Evolutionary conservation across 2,113 vertebrate genomes (phyloP), one percentile per base, ranked within the genome.

Genomic region (Barnardius zonarius): DNA sequence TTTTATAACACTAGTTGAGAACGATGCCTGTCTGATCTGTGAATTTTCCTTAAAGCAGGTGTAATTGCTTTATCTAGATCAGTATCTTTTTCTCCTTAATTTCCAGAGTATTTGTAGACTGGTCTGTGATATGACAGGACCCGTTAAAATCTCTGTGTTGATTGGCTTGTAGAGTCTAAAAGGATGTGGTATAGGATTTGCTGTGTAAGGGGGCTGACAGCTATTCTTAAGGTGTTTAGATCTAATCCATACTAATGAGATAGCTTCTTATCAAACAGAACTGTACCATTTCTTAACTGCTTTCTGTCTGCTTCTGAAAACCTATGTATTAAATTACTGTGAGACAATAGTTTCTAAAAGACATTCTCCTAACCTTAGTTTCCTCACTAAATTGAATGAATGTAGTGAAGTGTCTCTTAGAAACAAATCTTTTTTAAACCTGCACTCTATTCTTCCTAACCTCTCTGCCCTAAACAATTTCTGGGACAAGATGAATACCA

Each of bases 351-450:
- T 82, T 81, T 86, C 69, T 86, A 88, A 95, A 90, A 95, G 76
- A 55, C 80, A 68, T 80, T 55, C 73, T 69, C 55, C 79, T 94
- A 81, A 93, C 94, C 93, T 95, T 51, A 75, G 79, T 83, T 96
- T 93, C 82, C 86, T 74, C 27, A 22, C 85, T 86, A 90, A 95
- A 93, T 95, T 88, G 90, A 82, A 92, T 88, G 90, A 88, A 92
- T 93, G 88, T 35, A 76, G 88, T 83, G 86, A 88, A 93, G 87
- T 86, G 95, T 92, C 90, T 88, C 81, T 93, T 92, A 57, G 94
- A 96, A 97, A 96, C 79, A 96, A 95, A 90, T 96, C 88, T 93
- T 93, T 96, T 96, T 95, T 64, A 96, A 93, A 93, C 90, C 68
- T 83, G 72, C 64, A 55, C 91, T 96, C 91, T 79, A 89, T 95